Evolutionary conservation across 2,888 invertebrate species (phyloP), one percentile per base, ranked within the genome.

Genomic region (Bombylius discolor): DNA sequence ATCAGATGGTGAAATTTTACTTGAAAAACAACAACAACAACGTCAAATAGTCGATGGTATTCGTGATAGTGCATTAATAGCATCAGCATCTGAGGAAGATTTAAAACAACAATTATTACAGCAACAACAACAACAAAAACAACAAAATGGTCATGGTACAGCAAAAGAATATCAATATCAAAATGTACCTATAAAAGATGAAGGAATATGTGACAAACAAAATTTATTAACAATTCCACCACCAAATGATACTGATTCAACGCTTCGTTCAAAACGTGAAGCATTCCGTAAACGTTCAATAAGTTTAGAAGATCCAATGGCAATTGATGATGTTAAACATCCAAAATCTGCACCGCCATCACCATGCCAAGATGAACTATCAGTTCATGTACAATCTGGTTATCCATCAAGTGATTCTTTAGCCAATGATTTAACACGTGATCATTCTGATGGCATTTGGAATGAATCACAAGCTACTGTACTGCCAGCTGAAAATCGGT

Each of bases 401-500:
- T 89, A 88, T 71, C 88, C 87, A 51, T 90, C 89, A 42, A 88
- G 84, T 64, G 89, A 90, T 72, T 90, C 89, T 12, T 74, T 90
- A 60, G 83, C 86, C n/a, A 87, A 87, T 63, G 89, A 89, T 68
- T 64, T 79, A 52, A 85, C 82, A 36, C 77, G 87, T 66, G 90
- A 90, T 70, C 89, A 89, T 71, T 89, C 89, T 50, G 90, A 91
- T 68, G 87, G 88, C 52, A 83, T 88, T 66, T 90, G 90, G 89
- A 91, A 90, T 73, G 90, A 90, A 75, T 90, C 90, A 12, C 90
- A 91, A 75, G 84, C 86, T 9, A 90, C 89, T 1, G 87, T 90
- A 14, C 77, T 89, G 44, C 87, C 85, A 73, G 81, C 82, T 2
- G 88, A 87, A 67, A 82, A 83, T 14, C 81, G 81, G 47, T 60